Evolutionary conservation across 2,113 vertebrate genomes (phyloP).

Genomic region (Athene noctua): DNA sequence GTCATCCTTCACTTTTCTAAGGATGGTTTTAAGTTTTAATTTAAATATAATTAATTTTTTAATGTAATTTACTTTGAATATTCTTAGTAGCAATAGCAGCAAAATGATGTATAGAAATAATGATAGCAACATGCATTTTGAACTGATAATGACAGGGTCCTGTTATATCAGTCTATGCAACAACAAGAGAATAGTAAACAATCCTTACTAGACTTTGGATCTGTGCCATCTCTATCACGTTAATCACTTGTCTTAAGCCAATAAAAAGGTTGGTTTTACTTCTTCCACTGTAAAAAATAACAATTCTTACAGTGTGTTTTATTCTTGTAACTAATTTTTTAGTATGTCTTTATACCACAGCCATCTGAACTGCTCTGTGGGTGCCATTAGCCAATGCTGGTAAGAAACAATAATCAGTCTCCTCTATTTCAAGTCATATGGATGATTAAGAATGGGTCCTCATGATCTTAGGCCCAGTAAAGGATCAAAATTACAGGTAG

Average conservation of each 20-base stretch:
- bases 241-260: neutral
- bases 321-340: neutral
- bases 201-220: neutral
- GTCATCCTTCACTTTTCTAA: neutral
- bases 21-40: neutral
- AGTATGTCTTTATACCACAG: neutral
- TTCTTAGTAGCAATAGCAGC: neutral
- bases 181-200: neutral
- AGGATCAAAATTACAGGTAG: neutral
- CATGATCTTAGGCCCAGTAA: neutral
- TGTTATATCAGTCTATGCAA: neutral
- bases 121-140: neutral
- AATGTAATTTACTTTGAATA: neutral
- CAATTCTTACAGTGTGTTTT: neutral
- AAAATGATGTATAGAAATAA: neutral
- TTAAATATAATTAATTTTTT: neutral
- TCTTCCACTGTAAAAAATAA: neutral
- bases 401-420: neutral
- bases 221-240: neutral
- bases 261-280: neutral
- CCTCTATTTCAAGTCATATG: neutral
- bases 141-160: neutral
- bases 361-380: neutral
- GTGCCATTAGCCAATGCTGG: neutral
- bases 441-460: neutral